phyloP scores from a whole-genome alignment of 2,113 vertebrate genomes.

The Rhabdomys dilectus region DNA sequence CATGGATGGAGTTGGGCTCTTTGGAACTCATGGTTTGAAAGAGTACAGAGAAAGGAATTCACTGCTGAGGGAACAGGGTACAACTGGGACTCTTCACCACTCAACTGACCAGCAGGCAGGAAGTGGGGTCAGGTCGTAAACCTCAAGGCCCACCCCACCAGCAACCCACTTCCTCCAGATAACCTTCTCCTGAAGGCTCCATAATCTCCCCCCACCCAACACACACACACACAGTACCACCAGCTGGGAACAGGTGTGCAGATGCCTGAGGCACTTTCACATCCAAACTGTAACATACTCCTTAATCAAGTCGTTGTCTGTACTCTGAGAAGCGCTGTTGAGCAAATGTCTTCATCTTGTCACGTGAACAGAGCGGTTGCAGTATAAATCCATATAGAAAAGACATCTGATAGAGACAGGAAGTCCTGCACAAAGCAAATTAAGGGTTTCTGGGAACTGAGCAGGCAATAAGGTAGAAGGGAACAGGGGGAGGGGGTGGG shows the following conservation, averaged over 20 bases:
- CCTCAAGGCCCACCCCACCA: neutral
- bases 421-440: neutral
- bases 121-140: neutral
- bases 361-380: conserved; percentile 20
- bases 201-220: too few species aligned
- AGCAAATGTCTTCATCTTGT: conserved; percentile 55
- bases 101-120: neutral
- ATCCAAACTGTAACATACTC: neutral
- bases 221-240: too few species aligned
- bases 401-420: neutral
- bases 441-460: neutral
- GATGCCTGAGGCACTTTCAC: too few species aligned
- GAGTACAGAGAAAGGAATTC: too few species aligned
- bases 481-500: too few species aligned
- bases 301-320: conserved; percentile 9
- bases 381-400: neutral
- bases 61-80: too few species aligned
- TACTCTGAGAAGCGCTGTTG: conserved; percentile 42
- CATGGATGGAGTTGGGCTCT: neutral
- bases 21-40: neutral
- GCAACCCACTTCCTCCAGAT: neutral
- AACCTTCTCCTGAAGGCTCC: neutral
- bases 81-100: neutral
- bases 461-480: neutral
- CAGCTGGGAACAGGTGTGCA: neutral